Conservation (phyloP, 2,797 vertebrate genomes). For the Toxotes lorentzi region DNA sequence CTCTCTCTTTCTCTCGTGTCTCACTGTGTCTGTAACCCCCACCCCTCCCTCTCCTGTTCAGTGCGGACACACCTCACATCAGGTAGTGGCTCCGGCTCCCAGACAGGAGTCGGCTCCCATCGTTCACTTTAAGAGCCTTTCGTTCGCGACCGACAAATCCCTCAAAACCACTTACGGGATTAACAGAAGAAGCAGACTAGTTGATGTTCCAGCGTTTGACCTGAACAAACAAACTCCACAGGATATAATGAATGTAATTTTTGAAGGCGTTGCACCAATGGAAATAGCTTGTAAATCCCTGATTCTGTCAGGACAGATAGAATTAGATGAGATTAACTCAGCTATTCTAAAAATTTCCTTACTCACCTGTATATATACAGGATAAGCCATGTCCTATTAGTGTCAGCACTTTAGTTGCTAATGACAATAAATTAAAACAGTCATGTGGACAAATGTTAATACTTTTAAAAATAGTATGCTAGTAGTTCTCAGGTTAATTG, state of each 20-base stretch:
- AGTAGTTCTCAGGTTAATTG: too few species aligned
- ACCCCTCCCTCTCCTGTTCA: too few species aligned
- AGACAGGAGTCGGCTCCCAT: too few species aligned
- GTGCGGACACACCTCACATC: too few species aligned
- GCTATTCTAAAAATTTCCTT: conserved; percentile 1
- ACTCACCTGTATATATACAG: neutral
- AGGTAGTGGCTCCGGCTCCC: too few species aligned
- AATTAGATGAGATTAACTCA: neutral
- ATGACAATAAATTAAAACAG: conserved; percentile 8
- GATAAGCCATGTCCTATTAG: neutral
- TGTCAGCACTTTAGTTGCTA: neutral
- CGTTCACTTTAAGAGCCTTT: too few species aligned
- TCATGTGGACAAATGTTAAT: too few species aligned
- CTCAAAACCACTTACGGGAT: neutral
- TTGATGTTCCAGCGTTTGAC: neutral
- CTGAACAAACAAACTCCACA: conserved; percentile 1
- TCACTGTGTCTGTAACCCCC: too few species aligned
- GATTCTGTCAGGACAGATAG: conserved; percentile 6
- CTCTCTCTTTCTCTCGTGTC: too few species aligned
- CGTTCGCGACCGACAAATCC: too few species aligned
- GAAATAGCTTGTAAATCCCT: neutral
- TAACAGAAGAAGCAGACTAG: neutral
- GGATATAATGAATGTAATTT: conserved; percentile 6
- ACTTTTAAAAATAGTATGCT: too few species aligned
- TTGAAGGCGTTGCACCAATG: conserved; percentile 7